A percentile compares a stretch with the other conserved stretches of the same genome.
Conservation (phyloP, 2,888 invertebrate genomes). For the Dioctria rufipes region DNA sequence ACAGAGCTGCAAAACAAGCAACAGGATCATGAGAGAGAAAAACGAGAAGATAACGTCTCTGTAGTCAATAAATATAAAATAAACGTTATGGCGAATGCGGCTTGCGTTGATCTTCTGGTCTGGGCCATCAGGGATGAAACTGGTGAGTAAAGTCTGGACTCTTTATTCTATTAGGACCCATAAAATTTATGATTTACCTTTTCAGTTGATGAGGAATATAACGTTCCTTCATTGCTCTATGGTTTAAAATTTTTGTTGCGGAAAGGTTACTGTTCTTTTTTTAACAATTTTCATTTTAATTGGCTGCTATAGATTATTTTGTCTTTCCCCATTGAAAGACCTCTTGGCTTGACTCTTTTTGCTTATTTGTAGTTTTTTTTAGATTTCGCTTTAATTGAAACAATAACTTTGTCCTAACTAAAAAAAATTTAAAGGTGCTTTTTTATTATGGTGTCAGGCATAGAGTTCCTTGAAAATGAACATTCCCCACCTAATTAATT, state of each 20-base stretch:
- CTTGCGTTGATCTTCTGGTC: slow-evolving; percentile 96
- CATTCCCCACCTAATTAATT: too few relatives aligned
- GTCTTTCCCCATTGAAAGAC: neutral
- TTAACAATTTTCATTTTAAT: slow-evolving; percentile 11
- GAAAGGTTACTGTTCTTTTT: slow-evolving; percentile 65
- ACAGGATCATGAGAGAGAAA: slow-evolving; percentile 88
- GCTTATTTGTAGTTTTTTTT: slow-evolving; percentile 38
- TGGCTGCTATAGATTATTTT: slow-evolving; percentile 43
- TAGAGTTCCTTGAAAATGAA: too few relatives aligned
- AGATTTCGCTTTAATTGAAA: slow-evolving; percentile 16
- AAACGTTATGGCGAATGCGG: slow-evolving; percentile 97
- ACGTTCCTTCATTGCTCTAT: slow-evolving; percentile 81
- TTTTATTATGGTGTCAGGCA: too few relatives aligned
- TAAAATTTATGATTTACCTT: slow-evolving; percentile 63
- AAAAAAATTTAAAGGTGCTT: too few relatives aligned
- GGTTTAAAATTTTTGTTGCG: slow-evolving; percentile 78
- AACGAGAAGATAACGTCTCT: slow-evolving; percentile 79
- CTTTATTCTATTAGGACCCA: neutral
- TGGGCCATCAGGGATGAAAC: slow-evolving; percentile 99
- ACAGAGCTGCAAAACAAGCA: slow-evolving; percentile 91
- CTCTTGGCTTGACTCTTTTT: slow-evolving; percentile 29
- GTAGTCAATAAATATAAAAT: slow-evolving; percentile 93
- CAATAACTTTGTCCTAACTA: too few relatives aligned
- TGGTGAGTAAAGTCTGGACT: slow-evolving; percentile 74
- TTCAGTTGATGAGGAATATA: slow-evolving; percentile 82